Conservation (phyloP, 92 coral and sea anemone genomes). For the Montipora capitata region DNA sequence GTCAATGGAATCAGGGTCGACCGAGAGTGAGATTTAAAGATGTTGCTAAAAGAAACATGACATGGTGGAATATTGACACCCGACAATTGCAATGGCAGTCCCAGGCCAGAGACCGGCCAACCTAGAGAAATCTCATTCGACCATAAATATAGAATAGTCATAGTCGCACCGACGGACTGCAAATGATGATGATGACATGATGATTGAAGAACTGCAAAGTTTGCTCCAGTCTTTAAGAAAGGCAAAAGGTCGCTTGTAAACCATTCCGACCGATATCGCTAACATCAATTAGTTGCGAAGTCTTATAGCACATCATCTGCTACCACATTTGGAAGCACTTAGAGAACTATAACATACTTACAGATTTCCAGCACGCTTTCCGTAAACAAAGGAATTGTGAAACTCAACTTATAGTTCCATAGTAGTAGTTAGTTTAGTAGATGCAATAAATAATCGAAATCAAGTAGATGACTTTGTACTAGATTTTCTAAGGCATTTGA, state of each 20-base stretch:
- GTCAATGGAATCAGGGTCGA: background rate
- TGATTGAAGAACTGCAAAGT: slow-evolving; percentile 38
- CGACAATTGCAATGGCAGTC: too few relatives aligned
- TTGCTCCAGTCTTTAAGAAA: slow-evolving; percentile 45
- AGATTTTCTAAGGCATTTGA: background rate
- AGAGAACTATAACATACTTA: slow-evolving; percentile 46
- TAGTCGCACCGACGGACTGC: too few relatives aligned
- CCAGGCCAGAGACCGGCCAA: too few relatives aligned
- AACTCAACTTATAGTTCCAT: slow-evolving; percentile 43
- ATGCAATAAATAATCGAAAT: slow-evolving; percentile 27
- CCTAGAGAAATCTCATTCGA: too few relatives aligned
- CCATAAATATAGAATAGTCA: too few relatives aligned
- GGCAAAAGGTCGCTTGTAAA: background rate
- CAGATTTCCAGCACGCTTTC: slow-evolving; percentile 60
- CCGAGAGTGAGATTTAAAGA: background rate
- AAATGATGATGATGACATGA: too few relatives aligned
- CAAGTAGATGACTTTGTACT: slow-evolving; percentile 32
- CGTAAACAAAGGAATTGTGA: slow-evolving; percentile 51
- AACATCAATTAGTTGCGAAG: slow-evolving; percentile 39
- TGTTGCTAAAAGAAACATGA: background rate
- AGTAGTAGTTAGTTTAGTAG: slow-evolving; percentile 29
- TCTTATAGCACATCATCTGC: slow-evolving; percentile 37
- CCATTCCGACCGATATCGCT: slow-evolving; percentile 39
- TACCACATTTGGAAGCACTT: slow-evolving; percentile 58
- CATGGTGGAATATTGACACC: background rate